These are phyloP conservation scores for Zootoca vivipara DNA, from an alignment of 2,113 vertebrate species.

Conservation along the genomic window DNA sequence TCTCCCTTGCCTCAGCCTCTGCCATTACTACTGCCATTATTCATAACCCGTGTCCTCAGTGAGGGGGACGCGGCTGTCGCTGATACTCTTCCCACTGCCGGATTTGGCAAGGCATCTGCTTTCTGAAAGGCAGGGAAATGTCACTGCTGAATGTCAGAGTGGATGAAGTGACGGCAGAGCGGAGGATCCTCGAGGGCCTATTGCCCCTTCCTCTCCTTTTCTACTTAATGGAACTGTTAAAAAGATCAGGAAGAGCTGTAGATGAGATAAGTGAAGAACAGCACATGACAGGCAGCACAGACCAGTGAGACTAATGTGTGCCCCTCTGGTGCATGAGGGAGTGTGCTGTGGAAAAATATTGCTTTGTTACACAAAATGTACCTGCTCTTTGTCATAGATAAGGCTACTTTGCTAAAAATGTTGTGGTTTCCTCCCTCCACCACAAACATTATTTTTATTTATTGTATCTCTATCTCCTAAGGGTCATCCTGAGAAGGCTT, in stretches of 20 bases:
- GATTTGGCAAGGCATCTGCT: constrained; percentile 14
- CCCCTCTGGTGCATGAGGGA: constrained; percentile 18
- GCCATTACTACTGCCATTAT: neutral
- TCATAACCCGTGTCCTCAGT: constrained; percentile 9
- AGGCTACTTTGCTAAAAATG: constrained; percentile 20
- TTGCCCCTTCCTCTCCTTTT: constrained; percentile 63
- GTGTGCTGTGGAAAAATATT: neutral
- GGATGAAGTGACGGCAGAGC: constrained; percentile 48
- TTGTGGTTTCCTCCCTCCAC: neutral
- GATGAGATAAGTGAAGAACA: constrained; percentile 57
- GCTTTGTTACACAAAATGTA: constrained; percentile 42
- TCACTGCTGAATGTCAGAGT: constrained; percentile 54
- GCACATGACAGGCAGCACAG: constrained; percentile 56
- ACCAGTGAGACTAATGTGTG: neutral
- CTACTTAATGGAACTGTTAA: constrained; percentile 31
- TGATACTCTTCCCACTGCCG: constrained; percentile 24
- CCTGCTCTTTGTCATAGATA: constrained; percentile 3
- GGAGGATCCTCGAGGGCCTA: neutral
- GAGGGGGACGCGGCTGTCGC: neutral
- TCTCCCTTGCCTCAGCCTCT: neutral
- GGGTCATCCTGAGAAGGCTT: neutral
- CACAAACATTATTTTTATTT: neutral
- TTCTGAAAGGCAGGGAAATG: constrained; percentile 49
- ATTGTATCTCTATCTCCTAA: neutral
- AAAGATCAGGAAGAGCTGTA: constrained; percentile 52